These are phyloP conservation scores for Tiliacea citrago DNA, from an alignment of 2,888 invertebrate species.

Conservation along the genomic window DNA sequence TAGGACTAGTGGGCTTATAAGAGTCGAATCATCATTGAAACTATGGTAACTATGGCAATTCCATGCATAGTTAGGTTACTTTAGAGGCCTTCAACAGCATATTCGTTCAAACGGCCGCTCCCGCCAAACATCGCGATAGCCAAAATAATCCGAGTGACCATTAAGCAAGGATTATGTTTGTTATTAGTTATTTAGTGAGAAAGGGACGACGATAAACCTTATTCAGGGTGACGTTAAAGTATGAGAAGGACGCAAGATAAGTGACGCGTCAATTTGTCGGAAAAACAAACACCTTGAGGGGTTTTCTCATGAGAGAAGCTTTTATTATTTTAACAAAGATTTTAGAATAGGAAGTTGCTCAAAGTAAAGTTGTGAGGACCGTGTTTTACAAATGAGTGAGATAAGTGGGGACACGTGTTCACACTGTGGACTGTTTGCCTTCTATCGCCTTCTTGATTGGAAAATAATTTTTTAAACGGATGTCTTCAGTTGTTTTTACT, in stretches of 20 bases:
- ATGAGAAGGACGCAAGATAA: conserved; percentile 68
- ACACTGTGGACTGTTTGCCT: conserved; percentile 10
- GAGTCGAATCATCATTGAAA: too few relatives aligned
- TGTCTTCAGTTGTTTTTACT: conserved; percentile 22
- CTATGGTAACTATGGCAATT: too few relatives aligned
- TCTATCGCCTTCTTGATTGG: conserved; percentile 12
- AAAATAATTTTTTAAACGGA: conserved; percentile 7
- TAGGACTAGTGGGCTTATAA: too few relatives aligned
- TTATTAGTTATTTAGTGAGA: conserved; percentile 61
- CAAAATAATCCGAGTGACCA: conserved; percentile 67
- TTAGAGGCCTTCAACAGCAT: background rate
- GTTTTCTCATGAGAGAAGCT: conserved; percentile 52
- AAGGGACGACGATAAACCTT: conserved; percentile 61
- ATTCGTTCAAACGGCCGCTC: conserved; percentile 3
- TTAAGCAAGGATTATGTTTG: conserved; percentile 75
- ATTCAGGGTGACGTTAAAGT: conserved; percentile 8
- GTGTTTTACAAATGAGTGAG: conserved; percentile 36
- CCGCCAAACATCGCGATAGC: conserved; percentile 32
- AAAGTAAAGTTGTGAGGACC: background rate
- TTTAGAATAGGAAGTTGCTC: conserved; percentile 39
- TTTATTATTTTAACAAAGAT: conserved; percentile 37
- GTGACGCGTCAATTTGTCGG: conserved; percentile 80
- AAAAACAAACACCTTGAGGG: conserved; percentile 76
- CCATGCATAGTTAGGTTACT: too few relatives aligned
- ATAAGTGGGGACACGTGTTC: conserved; percentile 56